Percentiles rank a stretch among this genome's conserved stretches.
These are phyloP conservation scores for Serinus canaria DNA, from an alignment of 2,113 vertebrate species.

Conservation along the genomic window DNA sequence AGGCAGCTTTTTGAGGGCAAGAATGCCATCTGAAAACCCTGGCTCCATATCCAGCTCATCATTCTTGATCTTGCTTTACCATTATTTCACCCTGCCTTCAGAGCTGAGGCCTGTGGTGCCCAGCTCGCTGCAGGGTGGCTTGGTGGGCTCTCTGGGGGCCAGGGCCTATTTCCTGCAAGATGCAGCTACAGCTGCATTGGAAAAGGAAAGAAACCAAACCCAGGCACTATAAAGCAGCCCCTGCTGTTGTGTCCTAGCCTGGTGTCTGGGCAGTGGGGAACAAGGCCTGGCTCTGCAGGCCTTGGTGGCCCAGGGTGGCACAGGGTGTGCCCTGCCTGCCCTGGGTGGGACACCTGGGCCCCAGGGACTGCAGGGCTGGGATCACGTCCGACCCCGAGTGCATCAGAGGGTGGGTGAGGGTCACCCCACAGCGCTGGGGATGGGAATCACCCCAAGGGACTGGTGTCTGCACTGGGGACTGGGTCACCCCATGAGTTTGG, in stretches of 20 bases:
- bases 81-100: neutral
- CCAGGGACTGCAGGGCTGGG: neutral
- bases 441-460: fast-evolving
- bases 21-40: neutral
- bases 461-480: neutral
- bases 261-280: neutral
- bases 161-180: fast-evolving
- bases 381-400: neutral
- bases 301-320: fast-evolving
- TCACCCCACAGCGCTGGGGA: neutral
- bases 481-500: neutral
- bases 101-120: neutral
- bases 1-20: neutral
- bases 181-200: neutral
- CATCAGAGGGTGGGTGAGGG: too few relatives aligned
- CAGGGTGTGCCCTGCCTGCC: neutral
- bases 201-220: neutral
- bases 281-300: neutral
- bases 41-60: neutral
- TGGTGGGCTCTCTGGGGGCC: neutral
- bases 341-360: neutral
- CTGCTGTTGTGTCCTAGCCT: neutral
- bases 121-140: neutral
- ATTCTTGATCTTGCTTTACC: neutral
- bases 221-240: neutral